These are phyloP conservation scores for Drosophila sturtevanti DNA, from an alignment of 1,140 invertebrate species.

Conservation along the genomic window DNA sequence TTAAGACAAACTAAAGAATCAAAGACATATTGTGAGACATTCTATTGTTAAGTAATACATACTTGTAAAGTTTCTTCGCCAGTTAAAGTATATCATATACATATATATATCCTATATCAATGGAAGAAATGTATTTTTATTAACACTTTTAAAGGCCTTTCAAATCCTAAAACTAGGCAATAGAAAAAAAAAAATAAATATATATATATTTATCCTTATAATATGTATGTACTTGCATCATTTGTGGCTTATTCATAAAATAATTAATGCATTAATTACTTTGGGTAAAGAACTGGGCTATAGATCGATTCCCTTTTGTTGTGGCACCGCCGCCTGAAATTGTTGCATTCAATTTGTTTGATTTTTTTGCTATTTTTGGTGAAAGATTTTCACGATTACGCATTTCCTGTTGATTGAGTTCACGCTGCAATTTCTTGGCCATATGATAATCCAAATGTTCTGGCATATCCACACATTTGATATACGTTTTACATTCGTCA, in stretches of 20 bases:
- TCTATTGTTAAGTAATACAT: slow-evolving; percentile 4
- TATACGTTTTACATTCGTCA: slow-evolving; percentile 85
- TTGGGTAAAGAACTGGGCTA: slow-evolving; percentile 72
- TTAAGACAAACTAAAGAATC: slow-evolving; percentile 39
- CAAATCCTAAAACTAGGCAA: slow-evolving; percentile 3
- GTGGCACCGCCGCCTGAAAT: slow-evolving; percentile 6
- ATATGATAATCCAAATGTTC: slow-evolving; percentile 89
- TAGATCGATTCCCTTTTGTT: slow-evolving; percentile 49
- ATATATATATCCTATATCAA: not conserved
- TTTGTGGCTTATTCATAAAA: not conserved
- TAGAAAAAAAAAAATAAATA: slow-evolving; percentile 1
- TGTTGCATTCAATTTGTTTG: slow-evolving; percentile 35
- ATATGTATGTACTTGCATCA: not conserved
- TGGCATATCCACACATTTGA: slow-evolving; percentile 84
- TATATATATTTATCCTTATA: not conserved
- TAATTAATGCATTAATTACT: slow-evolving; percentile 38
- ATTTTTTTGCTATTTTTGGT: slow-evolving; percentile 36
- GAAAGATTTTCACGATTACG: slow-evolving; percentile 33
- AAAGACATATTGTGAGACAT: slow-evolving; percentile 53
- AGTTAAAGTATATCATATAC: not conserved
- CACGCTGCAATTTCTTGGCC: slow-evolving; percentile 86
- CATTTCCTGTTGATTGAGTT: slow-evolving; percentile 68
- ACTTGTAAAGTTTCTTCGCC: not conserved
- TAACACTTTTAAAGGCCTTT: not conserved
- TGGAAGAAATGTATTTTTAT: not conserved